Percentiles rank a stretch among this genome's conserved stretches.
Evolutionary conservation across 2,113 vertebrate species (phyloP).

Genomic region (Clarias macrocephalus): DNA sequence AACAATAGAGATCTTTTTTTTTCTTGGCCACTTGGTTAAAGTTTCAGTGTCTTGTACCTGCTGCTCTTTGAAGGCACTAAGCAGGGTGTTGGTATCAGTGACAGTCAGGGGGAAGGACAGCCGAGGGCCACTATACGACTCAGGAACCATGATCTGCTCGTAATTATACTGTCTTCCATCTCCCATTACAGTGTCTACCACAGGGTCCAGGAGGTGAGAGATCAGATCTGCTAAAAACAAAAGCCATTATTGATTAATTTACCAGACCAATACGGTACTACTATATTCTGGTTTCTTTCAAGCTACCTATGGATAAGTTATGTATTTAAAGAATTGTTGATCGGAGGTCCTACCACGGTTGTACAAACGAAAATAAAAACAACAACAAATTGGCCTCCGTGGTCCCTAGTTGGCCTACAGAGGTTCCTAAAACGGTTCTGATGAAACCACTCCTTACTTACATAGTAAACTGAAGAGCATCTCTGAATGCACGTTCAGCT

Average conservation of each 20-base stretch:
- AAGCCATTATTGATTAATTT: neutral
- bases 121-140: slow-evolving; percentile 84
- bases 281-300: neutral
- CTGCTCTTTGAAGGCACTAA: slow-evolving; percentile 83
- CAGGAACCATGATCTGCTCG: slow-evolving; percentile 76
- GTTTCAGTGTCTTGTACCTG: slow-evolving; percentile 70
- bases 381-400: too few relatives aligned
- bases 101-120: slow-evolving; percentile 86
- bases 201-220: slow-evolving; percentile 74
- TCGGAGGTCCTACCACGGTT: too few relatives aligned
- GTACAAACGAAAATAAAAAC: too few relatives aligned
- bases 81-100: slow-evolving; percentile 78
- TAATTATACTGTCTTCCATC: slow-evolving; percentile 64
- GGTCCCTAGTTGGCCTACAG: too few relatives aligned
- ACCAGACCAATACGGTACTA: neutral
- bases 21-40: slow-evolving; percentile 8
- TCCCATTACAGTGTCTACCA: slow-evolving; percentile 62
- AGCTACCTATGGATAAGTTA: neutral
- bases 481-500: neutral
- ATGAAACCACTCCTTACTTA: neutral
- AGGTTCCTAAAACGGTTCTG: too few relatives aligned
- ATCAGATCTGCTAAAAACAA: slow-evolving; percentile 67
- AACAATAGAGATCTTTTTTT: too few relatives aligned
- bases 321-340: neutral
- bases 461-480: neutral